These are phyloP conservation scores for Nebria salina DNA, from an alignment of 2,888 invertebrate species.

Conservation along the genomic window DNA sequence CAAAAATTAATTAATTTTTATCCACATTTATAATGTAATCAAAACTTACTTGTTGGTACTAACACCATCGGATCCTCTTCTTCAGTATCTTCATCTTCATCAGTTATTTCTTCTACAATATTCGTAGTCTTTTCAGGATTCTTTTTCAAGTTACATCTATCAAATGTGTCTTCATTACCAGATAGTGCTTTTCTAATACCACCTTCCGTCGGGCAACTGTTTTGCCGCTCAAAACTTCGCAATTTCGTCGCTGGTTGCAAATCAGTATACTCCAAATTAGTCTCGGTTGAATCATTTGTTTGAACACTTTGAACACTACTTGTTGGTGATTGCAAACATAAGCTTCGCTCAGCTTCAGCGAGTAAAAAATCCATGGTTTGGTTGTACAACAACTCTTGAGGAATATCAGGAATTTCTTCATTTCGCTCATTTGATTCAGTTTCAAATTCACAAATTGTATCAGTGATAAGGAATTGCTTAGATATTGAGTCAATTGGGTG, in stretches of 20 bases:
- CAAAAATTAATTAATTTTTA: not conserved
- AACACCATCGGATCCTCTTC: constrained; percentile 57
- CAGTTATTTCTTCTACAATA: constrained; percentile 26
- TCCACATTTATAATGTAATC: not conserved
- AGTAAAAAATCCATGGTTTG: constrained; percentile 57
- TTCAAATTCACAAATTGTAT: no score
- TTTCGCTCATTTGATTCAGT: not conserved
- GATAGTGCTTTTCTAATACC: constrained; percentile 29
- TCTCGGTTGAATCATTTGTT: constrained; percentile 36
- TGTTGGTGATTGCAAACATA: constrained; percentile 54
- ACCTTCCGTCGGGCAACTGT: constrained; percentile 7
- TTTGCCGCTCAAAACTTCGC: not conserved
- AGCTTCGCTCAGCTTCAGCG: constrained; percentile 54
- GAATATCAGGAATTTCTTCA: constrained; percentile 38
- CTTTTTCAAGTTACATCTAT: constrained; percentile 22
- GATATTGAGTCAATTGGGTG: not conserved
- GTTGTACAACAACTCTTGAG: constrained; percentile 49
- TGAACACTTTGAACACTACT: constrained; percentile 39
- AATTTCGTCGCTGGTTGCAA: constrained; percentile 11
- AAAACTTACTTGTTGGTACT: constrained; percentile 60
- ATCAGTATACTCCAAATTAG: constrained; percentile 35
- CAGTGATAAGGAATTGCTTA: not conserved
- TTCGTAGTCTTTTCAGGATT: constrained; percentile 22
- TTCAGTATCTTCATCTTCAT: constrained; percentile 34
- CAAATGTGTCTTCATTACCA: constrained; percentile 28